Base-by-base conservation (phyloP, 2,888 invertebrate species). In the Xestoiulus laeticollis region DNA sequence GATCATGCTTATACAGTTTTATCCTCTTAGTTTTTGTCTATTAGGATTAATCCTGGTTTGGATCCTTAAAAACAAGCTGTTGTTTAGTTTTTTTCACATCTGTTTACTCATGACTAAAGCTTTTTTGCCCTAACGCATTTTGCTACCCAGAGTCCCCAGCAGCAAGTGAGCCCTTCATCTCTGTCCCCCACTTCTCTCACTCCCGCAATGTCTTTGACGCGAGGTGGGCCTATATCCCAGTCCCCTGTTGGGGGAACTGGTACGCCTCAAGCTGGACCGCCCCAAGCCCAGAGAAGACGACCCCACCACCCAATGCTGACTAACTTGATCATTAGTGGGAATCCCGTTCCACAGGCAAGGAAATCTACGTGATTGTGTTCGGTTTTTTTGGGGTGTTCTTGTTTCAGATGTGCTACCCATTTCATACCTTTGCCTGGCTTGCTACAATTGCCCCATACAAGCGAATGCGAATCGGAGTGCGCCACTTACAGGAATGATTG, bases 121-220 rank as follows among this genome's bases (percentile, higher is more conserved):
- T 85, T 85, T 44, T 85, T 85, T 85, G 43, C 44, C 85, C 38
- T 43, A 85, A 85, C 86, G 59, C 14, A 22, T 82, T 68, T 68
- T 26, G 22, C 43, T 85, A 85, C 44, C 44, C 92, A 95, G 95
- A 95, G 94, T 93, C 94, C 94, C 53, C 87, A 87, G 91, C 93
- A 94, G 92, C 94, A 94, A 92, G 94, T 94, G 91, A 95, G 95
- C 92, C 95, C 95, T 90, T 94, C 95, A 90, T 95, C 95, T 91
- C 93, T 95, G 92, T 95, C 95, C 91, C 95, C 94, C 90, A 95
- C 94, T 91, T 94, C 94, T 92, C 93, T 94, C 92, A 93, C 94
- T 90, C 92, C 93, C 89, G 68, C 87, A 30, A 87, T 87, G 83
- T 59, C 87, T 32, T 48, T 87, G 83, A 30, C 87, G 12, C 87